Base-by-base conservation (phyloP, 2,888 invertebrate genomes). In the Lycaena phlaeas region DNA sequence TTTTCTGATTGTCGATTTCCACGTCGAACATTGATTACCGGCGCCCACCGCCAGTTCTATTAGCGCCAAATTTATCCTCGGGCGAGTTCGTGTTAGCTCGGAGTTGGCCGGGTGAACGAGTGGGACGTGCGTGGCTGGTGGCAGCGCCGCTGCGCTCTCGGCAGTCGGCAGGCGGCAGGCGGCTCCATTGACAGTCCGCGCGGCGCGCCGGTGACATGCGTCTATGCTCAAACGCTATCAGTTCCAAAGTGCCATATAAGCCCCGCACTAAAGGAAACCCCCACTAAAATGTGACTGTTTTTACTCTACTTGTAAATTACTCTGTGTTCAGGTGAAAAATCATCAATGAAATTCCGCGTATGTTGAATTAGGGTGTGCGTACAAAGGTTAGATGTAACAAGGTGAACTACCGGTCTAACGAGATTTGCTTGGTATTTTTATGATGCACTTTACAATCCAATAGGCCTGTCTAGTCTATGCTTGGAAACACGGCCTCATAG, bases 61-160 rank as follows among this genome's bases (percentile, higher is more conserved):
- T 75, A 78, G 79, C 75, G 79, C 81, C 81, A 81, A 82, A 81
- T 77, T 76, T 76, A 82, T 70, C 79, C 70, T 81, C 79, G 79
- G 75, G 68, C 59, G 61, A 61, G 64, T 68, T 77, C 79, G 81
- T 65, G 60, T 53, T 54, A 54, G 45, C 54, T 74, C 76, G 77
- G 69, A 56, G 45, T 18, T 53, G 59, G 62, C 66, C 62, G 66
- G 61, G 68, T 61, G 66, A 63, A 64, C 56, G 68, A 70, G 69
- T 52, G 68, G 66, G 70, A 68, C 61, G 68, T n/a, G n/a, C n/a
- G n/a, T n/a, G n/a, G n/a, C n/a, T n/a, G n/a, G n/a, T n/a, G n/a
- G n/a, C n/a, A n/a, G n/a, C 58, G 51, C 57, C 54, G 53, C 56
- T 56, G 53, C 46, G 50, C 45, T 42, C 48, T 43, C 51, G 44